Conservation (phyloP, 2,797 vertebrate species). For the Gambusia yucatana region DNA sequence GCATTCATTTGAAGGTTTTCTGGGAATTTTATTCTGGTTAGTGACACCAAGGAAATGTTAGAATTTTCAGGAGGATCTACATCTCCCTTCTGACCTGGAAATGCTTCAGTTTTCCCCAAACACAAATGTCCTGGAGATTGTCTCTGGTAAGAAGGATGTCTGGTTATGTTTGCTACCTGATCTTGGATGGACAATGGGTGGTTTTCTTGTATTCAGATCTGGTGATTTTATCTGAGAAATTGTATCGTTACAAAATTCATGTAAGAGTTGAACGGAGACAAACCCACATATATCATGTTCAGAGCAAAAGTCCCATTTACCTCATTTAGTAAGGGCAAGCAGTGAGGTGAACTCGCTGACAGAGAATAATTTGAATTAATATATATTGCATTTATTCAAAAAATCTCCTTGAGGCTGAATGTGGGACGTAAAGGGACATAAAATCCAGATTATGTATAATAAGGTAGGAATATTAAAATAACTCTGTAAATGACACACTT, state of each 20-base stretch:
- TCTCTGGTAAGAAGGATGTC: neutral
- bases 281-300: slow-evolving; percentile 57
- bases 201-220: slow-evolving; percentile 37
- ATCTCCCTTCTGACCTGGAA: neutral
- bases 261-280: slow-evolving; percentile 53
- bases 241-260: slow-evolving; percentile 37
- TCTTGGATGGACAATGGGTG: neutral
- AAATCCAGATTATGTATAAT: slow-evolving; percentile 47
- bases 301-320: slow-evolving; percentile 66
- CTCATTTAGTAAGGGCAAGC: slow-evolving; percentile 75
- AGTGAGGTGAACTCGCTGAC: slow-evolving; percentile 66
- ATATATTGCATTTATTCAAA: slow-evolving; percentile 69
- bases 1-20: neutral
- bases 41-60: neutral
- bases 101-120: neutral
- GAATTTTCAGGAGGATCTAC: neutral
- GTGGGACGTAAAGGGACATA: slow-evolving; percentile 51
- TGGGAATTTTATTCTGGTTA: neutral
- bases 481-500: slow-evolving; percentile 49
- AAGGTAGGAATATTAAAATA: slow-evolving; percentile 68
- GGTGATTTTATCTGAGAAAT: slow-evolving; percentile 37
- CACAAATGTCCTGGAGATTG: neutral
- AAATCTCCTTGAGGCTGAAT: slow-evolving; percentile 67
- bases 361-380: slow-evolving; percentile 72
- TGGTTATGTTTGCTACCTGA: neutral